Percentiles rank a stretch among this genome's conserved stretches.
These are phyloP conservation scores for Phthorimaea operculella DNA, from an alignment of 1,140 invertebrate species.

Conservation along the genomic window DNA sequence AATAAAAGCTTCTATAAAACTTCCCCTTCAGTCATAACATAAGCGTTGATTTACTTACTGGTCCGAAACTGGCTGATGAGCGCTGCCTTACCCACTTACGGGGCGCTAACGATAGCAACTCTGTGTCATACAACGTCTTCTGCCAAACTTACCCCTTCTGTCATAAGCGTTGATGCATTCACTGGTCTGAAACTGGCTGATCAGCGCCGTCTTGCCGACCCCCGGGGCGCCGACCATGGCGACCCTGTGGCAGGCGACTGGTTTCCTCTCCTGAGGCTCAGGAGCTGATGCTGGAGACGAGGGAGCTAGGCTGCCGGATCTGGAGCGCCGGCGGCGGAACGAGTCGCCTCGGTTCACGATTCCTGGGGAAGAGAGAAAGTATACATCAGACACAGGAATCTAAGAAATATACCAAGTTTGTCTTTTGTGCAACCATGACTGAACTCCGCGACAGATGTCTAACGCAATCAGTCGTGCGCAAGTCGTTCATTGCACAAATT, in stretches of 20 bases:
- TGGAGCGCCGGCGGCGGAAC: constrained; percentile 80
- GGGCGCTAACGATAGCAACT: constrained; percentile 85
- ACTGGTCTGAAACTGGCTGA: constrained; percentile 94
- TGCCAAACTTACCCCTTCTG: constrained; percentile 74
- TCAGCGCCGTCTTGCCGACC: constrained; percentile 90
- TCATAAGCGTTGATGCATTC: constrained; percentile 95
- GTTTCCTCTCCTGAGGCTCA: constrained; percentile 44
- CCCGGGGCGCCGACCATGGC: constrained; percentile 86
- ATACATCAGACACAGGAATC: too few relatives aligned
- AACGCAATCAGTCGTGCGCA: too few relatives aligned
- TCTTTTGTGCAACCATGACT: too few relatives aligned
- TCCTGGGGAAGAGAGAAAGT: constrained; percentile 69
- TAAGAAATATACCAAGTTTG: too few relatives aligned
- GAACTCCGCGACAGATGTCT: too few relatives aligned
- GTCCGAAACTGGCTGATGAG: constrained; percentile 94
- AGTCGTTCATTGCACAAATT: too few relatives aligned
- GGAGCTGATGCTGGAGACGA: constrained; percentile 54
- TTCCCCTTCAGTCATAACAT: constrained; percentile 83
- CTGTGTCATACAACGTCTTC: constrained; percentile 76
- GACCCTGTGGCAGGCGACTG: constrained; percentile 76
- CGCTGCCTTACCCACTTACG: constrained; percentile 91
- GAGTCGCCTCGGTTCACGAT: constrained; percentile 91
- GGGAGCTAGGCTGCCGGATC: constrained; percentile 80
- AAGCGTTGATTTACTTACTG: constrained; percentile 93
- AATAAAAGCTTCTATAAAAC: too few relatives aligned